These are phyloP conservation scores for Mimas tiliae DNA, from an alignment of 2,888 invertebrate genomes.

Conservation along the genomic window DNA sequence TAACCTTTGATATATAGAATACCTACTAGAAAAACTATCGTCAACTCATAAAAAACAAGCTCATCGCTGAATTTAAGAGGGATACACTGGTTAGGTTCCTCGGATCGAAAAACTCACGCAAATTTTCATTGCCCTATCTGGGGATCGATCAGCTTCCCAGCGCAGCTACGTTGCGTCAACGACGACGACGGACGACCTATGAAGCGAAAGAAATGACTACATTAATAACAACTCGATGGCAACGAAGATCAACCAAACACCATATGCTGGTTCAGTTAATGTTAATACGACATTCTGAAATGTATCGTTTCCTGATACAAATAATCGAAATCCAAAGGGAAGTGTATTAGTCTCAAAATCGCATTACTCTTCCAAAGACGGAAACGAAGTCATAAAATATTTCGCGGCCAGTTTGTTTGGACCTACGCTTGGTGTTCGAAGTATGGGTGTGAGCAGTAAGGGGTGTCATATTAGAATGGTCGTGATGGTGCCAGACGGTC, in stretches of 20 bases:
- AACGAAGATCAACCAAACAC: not conserved
- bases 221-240: not conserved
- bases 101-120: no score
- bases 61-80: no score
- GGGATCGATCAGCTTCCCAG: no score
- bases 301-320: constrained; percentile 28
- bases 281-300: constrained; percentile 1
- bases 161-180: no score
- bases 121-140: no score
- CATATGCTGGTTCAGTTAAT: constrained; percentile 8
- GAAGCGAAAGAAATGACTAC: no score
- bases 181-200: no score
- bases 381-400: constrained; percentile 78
- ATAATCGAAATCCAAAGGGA: constrained; percentile 37
- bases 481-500: constrained; percentile 63
- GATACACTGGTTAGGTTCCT: no score
- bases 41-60: no score
- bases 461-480: constrained; percentile 55
- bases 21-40: no score
- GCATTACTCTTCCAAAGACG: constrained; percentile 69
- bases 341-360: constrained; percentile 68
- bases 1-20: no score
- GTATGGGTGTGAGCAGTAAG: constrained; percentile 42
- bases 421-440: constrained; percentile 41
- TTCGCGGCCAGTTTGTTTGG: constrained; percentile 54